A percentile compares a stretch with the other conserved stretches of the same genome.
These are phyloP conservation scores for Pagetopsis macropterus DNA, from an alignment of 2,797 vertebrate species.

Conservation along the genomic window DNA sequence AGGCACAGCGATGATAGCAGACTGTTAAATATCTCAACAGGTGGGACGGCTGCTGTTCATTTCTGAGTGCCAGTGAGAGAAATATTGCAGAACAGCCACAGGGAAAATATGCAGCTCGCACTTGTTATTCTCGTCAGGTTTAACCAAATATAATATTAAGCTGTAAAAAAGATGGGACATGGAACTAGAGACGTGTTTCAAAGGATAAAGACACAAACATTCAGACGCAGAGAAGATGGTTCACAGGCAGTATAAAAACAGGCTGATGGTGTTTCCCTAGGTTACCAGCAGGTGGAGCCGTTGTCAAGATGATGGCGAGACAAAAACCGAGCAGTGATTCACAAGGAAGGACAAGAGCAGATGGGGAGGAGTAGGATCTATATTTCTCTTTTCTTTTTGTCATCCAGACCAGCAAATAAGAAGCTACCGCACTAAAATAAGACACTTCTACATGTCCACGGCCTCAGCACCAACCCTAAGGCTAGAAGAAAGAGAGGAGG, in stretches of 20 bases:
- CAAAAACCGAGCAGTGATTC: constrained; percentile 48
- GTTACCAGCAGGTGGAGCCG: constrained; percentile 73
- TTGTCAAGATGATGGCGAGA: constrained; percentile 60
- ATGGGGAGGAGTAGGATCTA: constrained; percentile 38
- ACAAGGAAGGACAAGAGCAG: constrained; percentile 59
- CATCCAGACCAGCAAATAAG: not conserved
- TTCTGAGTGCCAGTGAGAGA: constrained; percentile 1
- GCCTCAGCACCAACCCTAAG: not conserved
- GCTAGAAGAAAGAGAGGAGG: constrained; percentile 2
- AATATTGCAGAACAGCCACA: constrained; percentile 3
- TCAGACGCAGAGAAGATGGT: not conserved
- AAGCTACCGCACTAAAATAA: not conserved
- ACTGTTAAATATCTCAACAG: constrained; percentile 37
- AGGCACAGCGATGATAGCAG: constrained; percentile 29
- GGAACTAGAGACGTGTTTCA: constrained; percentile 8
- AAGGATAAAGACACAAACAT: constrained; percentile 6
- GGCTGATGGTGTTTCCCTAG: constrained; percentile 14
- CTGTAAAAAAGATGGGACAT: not conserved
- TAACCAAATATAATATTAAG: not conserved
- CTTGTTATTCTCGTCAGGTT: not conserved
- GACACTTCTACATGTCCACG: constrained; percentile 2
- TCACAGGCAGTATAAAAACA: constrained; percentile 3
- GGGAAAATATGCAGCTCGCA: not conserved
- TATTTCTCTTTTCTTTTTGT: constrained; percentile 29
- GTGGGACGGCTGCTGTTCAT: constrained; percentile 36